phyloP scores from a whole-genome alignment of 2,797 vertebrate species.

The Pteropus rufus region DNA sequence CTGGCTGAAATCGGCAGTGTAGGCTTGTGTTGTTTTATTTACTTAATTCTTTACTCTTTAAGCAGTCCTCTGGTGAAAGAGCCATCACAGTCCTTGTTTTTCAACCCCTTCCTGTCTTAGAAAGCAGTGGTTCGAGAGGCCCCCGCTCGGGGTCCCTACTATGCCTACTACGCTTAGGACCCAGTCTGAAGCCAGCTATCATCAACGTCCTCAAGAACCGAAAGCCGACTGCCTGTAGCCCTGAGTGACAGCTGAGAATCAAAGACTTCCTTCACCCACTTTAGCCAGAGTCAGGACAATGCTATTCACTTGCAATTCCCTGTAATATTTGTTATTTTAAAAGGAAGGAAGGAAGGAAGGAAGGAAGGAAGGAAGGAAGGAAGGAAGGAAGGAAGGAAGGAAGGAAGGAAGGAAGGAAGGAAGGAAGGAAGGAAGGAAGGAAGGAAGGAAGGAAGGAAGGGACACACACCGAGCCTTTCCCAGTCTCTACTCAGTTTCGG shows the following conservation, averaged over 20 bases:
- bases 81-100: constrained; percentile 1
- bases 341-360: fast-evolving
- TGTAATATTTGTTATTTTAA: constrained; percentile 45
- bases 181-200: constrained; percentile 51
- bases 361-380: not conserved
- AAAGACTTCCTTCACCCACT: not conserved
- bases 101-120: constrained; percentile 10
- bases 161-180: constrained; percentile 58
- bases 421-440: not conserved
- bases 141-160: constrained; percentile 2
- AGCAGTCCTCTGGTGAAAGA: not conserved
- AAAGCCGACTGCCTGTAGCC: constrained; percentile 50
- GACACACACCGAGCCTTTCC: not conserved
- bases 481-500: not conserved
- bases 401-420: no score
- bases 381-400: not conserved
- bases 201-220: constrained; percentile 64
- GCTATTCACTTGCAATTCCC: constrained; percentile 36
- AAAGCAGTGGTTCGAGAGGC: constrained; percentile 50
- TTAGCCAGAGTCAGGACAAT: constrained; percentile 11
- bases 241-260: not conserved
- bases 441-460: not conserved
- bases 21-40: not conserved
- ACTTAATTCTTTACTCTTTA: not conserved
- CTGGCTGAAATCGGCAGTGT: constrained; percentile 34